Base-by-base conservation (phyloP, 2,113 vertebrate species). In the Polyodon spathula region DNA sequence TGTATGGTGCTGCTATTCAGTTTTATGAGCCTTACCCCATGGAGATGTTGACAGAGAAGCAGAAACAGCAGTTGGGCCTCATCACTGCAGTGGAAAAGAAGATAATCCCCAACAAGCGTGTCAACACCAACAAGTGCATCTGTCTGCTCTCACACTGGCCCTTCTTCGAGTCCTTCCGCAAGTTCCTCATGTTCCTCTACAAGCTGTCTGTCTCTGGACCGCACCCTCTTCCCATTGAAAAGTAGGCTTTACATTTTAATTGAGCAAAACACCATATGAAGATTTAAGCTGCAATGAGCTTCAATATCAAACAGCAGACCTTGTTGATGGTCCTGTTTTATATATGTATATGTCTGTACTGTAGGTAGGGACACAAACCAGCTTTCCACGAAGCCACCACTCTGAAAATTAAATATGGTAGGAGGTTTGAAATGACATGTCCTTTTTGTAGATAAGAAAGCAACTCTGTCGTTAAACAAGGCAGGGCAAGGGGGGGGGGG, bases 71-170 rank as follows among this genome's bases (percentile, higher is more conserved):
- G 67, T 80, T 99, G 73, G 93, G 94, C 53, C 84, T 98, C 3
- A 75, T 99, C 73, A 95, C 92, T 2, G 80, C 87, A 0, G 89
- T 97, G 67, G 93, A 94, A 61, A 96, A 91, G 76, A 94, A 88
- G 82, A 66, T 86, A 66, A 78, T 95, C 78, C 84, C 87, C 57
- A 85, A 91, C 65, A 91, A 93, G 62, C 86, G 85, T 0, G 92
- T 98, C 59, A 94, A 94, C 79, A 86, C 92, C 66, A 98, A 97
- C 73, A 99, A 97, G 71, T 98, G 96, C 76, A 97, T 99, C 82
- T 99, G 96, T 76, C 84, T 99, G 71, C 92, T 98, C 5, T 99
- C 96, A 61, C 93, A 86, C n/a, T 99, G 96, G 96, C 96, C 96
- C 64, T 99, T 99, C 83, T 99, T 93, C 66, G 91, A 94, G 56